Base-by-base conservation (phyloP, 37 sponge, comb jelly and placozoan species). In the Geodia barretti region DNA sequence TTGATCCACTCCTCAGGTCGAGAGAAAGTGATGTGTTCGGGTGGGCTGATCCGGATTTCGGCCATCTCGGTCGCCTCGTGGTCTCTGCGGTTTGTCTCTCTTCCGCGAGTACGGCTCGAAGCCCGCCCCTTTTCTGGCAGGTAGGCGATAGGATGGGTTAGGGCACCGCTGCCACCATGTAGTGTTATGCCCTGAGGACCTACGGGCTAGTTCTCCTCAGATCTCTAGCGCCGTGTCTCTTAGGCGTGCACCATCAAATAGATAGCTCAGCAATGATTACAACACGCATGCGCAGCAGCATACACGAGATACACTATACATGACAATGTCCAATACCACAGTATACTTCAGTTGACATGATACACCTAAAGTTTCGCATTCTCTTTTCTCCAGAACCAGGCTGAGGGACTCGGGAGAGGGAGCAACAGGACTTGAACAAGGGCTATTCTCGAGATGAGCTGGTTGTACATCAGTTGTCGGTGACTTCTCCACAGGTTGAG, bases 1-100 rank as follows among this genome's bases (percentile, higher is more conserved):
- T 59, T 70, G 8, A 72, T 62, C 81, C 81, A 81, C 38, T 81
- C 81, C 21, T 81, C 72, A 24, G 81, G 81, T 31, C 60, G 62
- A n/a, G 2, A 60, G 72, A 81, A 81, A 36, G 9, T 31, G 31
- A 81, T 71, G 20, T 31, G 60, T 47, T 70, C 81, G 26, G 81
- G 81, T 54, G 73, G 86, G 70, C 63, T 59, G 33, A 63, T 68
- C 38, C 39, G 73, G 26, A 73, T 20, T 11, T 58, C 19, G 14
- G 25, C 25, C 68, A 25, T 20, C 68, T 25, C 29, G 14, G n/a
- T n/a, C n/a, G n/a, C n/a, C n/a, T n/a, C n/a, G n/a, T n/a, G n/a
- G n/a, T n/a, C n/a, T n/a, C n/a, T n/a, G n/a, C n/a, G 39, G 39
- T 7, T 29, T 31, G 40, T 20, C 38, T 23, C 32, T 8, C 38